phyloP scores from a whole-genome alignment of 2,888 invertebrate genomes.

The Ochlodes sylvanus region DNA sequence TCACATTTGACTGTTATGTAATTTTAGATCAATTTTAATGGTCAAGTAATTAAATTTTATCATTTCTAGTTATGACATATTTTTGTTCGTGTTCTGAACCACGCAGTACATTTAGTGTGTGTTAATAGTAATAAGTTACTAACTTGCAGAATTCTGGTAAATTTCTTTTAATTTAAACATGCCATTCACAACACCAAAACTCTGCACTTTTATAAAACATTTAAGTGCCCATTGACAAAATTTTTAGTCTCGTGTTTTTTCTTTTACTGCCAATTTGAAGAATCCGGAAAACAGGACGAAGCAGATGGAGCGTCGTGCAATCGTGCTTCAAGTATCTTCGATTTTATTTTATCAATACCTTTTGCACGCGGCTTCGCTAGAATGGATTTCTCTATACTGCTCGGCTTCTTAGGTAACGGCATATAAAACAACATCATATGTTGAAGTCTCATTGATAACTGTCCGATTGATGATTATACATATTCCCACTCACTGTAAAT shows the following conservation, averaged over 20 bases:
- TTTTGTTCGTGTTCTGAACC: not conserved
- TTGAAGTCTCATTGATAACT: constrained; percentile 11
- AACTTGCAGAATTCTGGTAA: constrained; percentile 7
- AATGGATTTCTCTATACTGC: constrained; percentile 39
- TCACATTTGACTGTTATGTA: not conserved
- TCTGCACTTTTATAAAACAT: not conserved
- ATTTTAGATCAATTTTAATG: not conserved
- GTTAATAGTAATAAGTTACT: not conserved
- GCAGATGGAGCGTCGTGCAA: constrained; percentile 62
- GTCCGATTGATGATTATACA: constrained; percentile 14
- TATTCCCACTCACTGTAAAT: not conserved
- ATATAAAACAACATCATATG: constrained; percentile 19
- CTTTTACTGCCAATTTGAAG: constrained; percentile 53
- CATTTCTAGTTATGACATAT: not conserved
- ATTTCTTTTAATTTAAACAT: not conserved
- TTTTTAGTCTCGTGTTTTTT: constrained; percentile 38
- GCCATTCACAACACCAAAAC: constrained; percentile 1
- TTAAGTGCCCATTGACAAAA: constrained; percentile 29
- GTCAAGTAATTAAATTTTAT: not conserved
- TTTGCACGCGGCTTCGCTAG: constrained; percentile 37
- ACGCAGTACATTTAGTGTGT: not conserved
- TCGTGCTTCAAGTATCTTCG: constrained; percentile 65
- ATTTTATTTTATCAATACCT: constrained; percentile 43
- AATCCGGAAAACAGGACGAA: constrained; percentile 62
- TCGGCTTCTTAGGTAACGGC: constrained; percentile 38